Percentiles rank a stretch among this genome's conserved stretches.
Evolutionary conservation across 2,888 invertebrate genomes (phyloP).

Genomic region (Ochropleura leucogaster): DNA sequence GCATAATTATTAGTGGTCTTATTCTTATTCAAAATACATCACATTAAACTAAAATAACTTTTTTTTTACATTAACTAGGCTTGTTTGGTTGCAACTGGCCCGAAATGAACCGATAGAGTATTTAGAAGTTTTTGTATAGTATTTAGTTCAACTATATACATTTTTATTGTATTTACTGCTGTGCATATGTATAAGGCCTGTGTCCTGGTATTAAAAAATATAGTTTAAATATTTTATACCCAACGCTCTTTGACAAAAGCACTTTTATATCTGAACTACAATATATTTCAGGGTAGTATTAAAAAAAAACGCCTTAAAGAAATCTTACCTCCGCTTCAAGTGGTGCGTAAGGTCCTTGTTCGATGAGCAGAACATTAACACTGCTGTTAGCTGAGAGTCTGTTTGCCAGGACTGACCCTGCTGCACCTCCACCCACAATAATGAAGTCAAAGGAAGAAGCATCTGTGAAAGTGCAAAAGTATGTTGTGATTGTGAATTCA

Average conservation of each 20-base stretch:
- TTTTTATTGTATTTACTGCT: too few species aligned
- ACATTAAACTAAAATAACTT: neutral
- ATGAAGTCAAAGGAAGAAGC: conserved; percentile 60
- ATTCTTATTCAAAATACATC: neutral
- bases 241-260: neutral
- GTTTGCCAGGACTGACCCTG: conserved; percentile 66
- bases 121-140: too few species aligned
- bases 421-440: conserved; percentile 66
- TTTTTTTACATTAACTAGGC: too few species aligned
- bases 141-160: too few species aligned
- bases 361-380: conserved; percentile 61
- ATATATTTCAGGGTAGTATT: neutral
- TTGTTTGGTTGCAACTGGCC: too few species aligned
- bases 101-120: too few species aligned
- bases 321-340: conserved; percentile 42
- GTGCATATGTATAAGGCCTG: neutral
- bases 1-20: neutral
- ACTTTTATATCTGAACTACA: too few species aligned
- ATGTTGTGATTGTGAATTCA: neutral
- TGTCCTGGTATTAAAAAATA: neutral
- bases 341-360: conserved; percentile 67
- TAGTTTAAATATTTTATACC: neutral
- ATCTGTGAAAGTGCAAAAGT: conserved; percentile 22
- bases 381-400: conserved; percentile 63
- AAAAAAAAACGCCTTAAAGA: neutral